Evolutionary conservation across 1,140 invertebrate species (phyloP).

Genomic region (Drosophila gunungcola): DNA sequence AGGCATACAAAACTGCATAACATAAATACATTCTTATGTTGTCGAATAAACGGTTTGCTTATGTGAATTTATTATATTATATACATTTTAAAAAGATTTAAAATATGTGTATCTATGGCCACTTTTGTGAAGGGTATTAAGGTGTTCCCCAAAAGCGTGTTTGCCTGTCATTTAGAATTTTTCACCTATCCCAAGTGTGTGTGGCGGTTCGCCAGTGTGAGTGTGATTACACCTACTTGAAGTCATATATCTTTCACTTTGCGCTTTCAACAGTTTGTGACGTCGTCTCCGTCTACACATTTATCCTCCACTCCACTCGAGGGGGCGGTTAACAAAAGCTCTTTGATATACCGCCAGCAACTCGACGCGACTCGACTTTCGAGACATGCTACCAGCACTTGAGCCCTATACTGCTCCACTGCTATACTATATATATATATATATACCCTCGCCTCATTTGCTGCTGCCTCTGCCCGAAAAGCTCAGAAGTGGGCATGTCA

Average conservation of each 20-base stretch:
- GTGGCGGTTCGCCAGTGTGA: slow-evolving; percentile 39
- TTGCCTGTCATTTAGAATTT: slow-evolving; percentile 1
- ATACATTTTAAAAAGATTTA: not conserved
- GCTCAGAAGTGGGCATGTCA: slow-evolving; percentile 82
- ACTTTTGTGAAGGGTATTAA: not conserved
- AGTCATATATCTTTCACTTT: slow-evolving; percentile 83
- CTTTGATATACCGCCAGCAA: slow-evolving; percentile 76
- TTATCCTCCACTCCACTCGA: slow-evolving; percentile 51
- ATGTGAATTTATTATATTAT: no score
- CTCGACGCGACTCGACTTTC: slow-evolving; percentile 47
- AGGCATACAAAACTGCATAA: no score
- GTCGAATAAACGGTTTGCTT: no score
- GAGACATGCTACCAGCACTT: slow-evolving; percentile 70
- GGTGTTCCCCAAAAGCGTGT: slow-evolving; percentile 1
- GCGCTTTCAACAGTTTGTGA: slow-evolving; percentile 82
- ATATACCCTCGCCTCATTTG: slow-evolving; percentile 10
- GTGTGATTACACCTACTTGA: slow-evolving; percentile 82
- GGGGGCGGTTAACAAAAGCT: slow-evolving; percentile 66
- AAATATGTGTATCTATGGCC: not conserved
- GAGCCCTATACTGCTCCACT: slow-evolving; percentile 11
- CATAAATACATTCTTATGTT: no score
- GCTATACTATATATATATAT: not conserved
- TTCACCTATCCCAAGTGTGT: slow-evolving; percentile 17
- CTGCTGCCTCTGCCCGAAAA: slow-evolving; percentile 47
- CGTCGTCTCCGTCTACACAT: slow-evolving; percentile 68